Evolutionary conservation across 2,888 invertebrate genomes (phyloP).

Genomic region (Drosophila pseudotakahashii): DNA sequence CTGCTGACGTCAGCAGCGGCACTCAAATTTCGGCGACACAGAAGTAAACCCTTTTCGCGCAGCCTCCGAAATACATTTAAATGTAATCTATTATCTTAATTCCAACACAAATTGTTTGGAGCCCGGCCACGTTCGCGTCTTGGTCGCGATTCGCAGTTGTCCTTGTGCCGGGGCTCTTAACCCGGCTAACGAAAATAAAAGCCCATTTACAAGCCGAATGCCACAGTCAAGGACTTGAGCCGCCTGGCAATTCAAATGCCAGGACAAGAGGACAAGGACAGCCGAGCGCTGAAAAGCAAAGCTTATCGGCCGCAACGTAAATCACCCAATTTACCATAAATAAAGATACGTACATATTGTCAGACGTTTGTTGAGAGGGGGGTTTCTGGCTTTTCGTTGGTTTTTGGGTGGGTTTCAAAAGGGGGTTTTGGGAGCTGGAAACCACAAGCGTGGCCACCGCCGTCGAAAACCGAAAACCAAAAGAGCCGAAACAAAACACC

Average conservation of each 20-base stretch:
- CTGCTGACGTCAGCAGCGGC: slow-evolving; percentile 55
- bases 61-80: slow-evolving; percentile 67
- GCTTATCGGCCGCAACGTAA: slow-evolving; percentile 80
- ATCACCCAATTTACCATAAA: slow-evolving; percentile 81
- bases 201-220: slow-evolving; percentile 60
- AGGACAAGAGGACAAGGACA: slow-evolving; percentile 30
- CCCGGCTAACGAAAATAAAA: slow-evolving; percentile 67
- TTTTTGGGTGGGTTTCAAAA: not conserved
- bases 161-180: slow-evolving; percentile 46
- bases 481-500: slow-evolving; percentile 68
- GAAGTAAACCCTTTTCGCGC: slow-evolving; percentile 61
- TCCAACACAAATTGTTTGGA: slow-evolving; percentile 77
- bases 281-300: slow-evolving; percentile 73
- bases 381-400: slow-evolving; percentile 7
- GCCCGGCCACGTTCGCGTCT: slow-evolving; percentile 30
- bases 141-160: slow-evolving; percentile 14
- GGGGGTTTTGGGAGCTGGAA: not conserved
- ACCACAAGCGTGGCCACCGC: slow-evolving; percentile 41
- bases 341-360: slow-evolving; percentile 80
- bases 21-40: slow-evolving; percentile 56
- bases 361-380: slow-evolving; percentile 29
- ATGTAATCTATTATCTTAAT: slow-evolving; percentile 81
- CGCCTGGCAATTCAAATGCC: slow-evolving; percentile 69
- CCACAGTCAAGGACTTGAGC: slow-evolving; percentile 59
- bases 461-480: slow-evolving; percentile 26